A percentile compares a stretch with the other conserved stretches of the same genome.
These are phyloP conservation scores for Rhopilema esculentum DNA, from an alignment of 30 jellyfish, hydroid and myxozoan species.

Conservation along the genomic window DNA sequence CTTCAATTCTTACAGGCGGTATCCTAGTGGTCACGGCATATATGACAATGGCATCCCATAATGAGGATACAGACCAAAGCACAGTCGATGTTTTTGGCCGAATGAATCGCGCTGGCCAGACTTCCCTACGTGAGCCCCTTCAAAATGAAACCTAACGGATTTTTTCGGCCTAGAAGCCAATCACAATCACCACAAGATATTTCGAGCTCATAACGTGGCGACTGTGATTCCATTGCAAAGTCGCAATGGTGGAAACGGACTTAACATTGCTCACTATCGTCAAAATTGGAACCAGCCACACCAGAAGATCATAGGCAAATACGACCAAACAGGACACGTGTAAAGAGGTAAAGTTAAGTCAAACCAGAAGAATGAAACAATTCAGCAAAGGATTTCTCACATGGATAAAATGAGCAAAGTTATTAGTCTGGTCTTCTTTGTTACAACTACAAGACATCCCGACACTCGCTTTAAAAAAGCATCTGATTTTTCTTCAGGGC, in stretches of 20 bases:
- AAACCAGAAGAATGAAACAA: not conserved
- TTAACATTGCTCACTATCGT: too few species aligned
- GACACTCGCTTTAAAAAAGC: too few species aligned
- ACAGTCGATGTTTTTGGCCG: not conserved
- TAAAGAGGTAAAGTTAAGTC: not conserved
- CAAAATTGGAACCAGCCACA: too few species aligned
- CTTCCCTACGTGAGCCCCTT: slow-evolving; percentile 23
- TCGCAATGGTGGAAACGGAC: too few species aligned
- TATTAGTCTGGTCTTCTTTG: too few species aligned
- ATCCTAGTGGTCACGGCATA: not conserved
- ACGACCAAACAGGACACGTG: not conserved
- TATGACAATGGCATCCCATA: not conserved
- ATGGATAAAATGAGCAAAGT: not conserved
- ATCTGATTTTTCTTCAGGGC: too few species aligned
- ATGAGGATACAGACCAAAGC: not conserved
- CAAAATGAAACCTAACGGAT: slow-evolving; percentile 29
- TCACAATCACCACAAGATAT: slow-evolving; percentile 48
- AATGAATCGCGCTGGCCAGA: not conserved
- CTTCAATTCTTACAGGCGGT: not conserved
- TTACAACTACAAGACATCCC: too few species aligned
- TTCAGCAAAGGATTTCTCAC: too few species aligned
- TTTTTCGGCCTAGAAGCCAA: slow-evolving; percentile 47
- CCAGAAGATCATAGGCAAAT: too few species aligned
- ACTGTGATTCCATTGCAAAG: slow-evolving; percentile 32
- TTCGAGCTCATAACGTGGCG: slow-evolving; percentile 46